Base-by-base conservation (phyloP, 2,888 invertebrate species). In the Pharmacophagus antenor region DNA sequence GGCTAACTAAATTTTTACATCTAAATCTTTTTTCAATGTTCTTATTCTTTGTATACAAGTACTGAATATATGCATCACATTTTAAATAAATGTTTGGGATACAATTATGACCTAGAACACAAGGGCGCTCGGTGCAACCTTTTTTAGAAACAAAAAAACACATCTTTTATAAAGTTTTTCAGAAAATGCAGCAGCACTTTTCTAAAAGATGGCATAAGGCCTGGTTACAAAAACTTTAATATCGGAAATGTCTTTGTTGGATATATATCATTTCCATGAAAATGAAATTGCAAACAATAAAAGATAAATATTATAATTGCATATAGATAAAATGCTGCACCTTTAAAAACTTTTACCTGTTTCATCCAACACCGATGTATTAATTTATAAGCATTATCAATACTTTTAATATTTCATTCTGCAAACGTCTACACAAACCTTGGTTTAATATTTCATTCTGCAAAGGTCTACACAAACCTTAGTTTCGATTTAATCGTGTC, bases 31-130 rank as follows among this genome's bases (percentile, higher is more conserved):
- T n/a, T n/a, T n/a, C n/a, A n/a, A n/a, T n/a, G n/a, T n/a, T n/a
- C n/a, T n/a, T n/a, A n/a, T n/a, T n/a, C n/a, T n/a, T n/a, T n/a
- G n/a, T n/a, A n/a, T n/a, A n/a, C n/a, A n/a, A n/a, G n/a, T n/a
- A n/a, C n/a, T n/a, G n/a, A n/a, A n/a, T n/a, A n/a, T n/a, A n/a
- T n/a, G n/a, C n/a, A n/a, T n/a, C 10, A 31, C 31, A 41, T 50
- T 56, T 23, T 12, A 50, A 57, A 20, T 50, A 57, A 50, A 42
- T 10, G 25, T 25, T 15, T 25, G 44, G 10, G 18, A 37, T 21
- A 49, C n/a, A 56, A 49, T 49, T 49, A 56, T 42, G 56, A 56
- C 48, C 56, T 42, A 23, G 42, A 56, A 42, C 48, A 56, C 48
- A 42, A 41, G 49, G 41, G 41, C 23, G 23, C 48, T 42, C 42